Conservation (phyloP, 2,888 invertebrate species). For the Arctia plantaginis region DNA sequence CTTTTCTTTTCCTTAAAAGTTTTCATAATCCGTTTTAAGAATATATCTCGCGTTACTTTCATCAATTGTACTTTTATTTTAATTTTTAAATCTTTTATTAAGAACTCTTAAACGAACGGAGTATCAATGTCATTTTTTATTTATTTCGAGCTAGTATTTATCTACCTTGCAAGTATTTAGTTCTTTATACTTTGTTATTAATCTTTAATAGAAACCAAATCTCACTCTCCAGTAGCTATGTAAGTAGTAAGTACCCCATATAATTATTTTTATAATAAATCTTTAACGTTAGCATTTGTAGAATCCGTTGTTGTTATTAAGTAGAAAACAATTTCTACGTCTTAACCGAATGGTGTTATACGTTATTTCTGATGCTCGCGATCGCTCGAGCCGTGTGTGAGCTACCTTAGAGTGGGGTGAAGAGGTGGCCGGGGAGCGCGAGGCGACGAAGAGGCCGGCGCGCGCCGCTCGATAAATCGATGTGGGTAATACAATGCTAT, state of each 20-base stretch:
- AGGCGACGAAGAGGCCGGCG: constrained; percentile 71
- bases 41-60: constrained; percentile 43
- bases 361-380: constrained; percentile 22
- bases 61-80: constrained; percentile 28
- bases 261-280: background rate
- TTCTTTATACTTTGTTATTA: background rate
- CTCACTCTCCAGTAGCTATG: background rate
- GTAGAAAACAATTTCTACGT: background rate
- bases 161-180: background rate
- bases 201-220: background rate
- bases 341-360: background rate
- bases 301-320: background rate
- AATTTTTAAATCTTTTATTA: constrained; percentile 6
- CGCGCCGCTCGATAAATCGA: constrained; percentile 86
- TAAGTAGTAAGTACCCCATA: no score
- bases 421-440: constrained; percentile 64
- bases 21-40: constrained; percentile 58
- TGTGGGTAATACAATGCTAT: constrained; percentile 79
- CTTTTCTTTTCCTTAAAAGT: constrained; percentile 53
- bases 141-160: background rate
- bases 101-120: background rate
- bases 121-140: background rate
- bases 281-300: background rate
- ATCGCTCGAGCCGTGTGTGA: constrained; percentile 42
- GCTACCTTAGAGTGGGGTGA: constrained; percentile 62